Evolutionary conservation across 2,797 vertebrate genomes (phyloP), one percentile per base, ranked within the genome.

Genomic region (Hippocampus kuda): DNA sequence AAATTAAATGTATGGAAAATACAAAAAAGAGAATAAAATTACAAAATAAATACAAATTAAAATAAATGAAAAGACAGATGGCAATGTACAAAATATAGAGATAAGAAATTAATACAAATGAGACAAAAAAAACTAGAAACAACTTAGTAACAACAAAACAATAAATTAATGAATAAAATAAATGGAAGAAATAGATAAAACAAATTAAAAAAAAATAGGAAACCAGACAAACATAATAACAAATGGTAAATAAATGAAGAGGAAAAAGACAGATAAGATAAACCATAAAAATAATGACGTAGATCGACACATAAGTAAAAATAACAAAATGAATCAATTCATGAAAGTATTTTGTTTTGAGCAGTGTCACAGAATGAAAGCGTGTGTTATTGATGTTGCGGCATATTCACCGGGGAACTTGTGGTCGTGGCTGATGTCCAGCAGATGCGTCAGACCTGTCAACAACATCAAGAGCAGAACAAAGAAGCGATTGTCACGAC

Each of bases 351-450:
- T 34, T 9, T 61, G 18, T 20, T 51, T 8, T 61, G 30, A 30
- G 15, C 57, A 59, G 1, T 16, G n/a, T 24, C 53, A 24, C 53
- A 12, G 22, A 54, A 54, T 18, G 27, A 16, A 59, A 34, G 16
- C 27, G 53, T n/a, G 38, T 65, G 24, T 65, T 9, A 66, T 72
- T 66, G 70, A 63, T 61, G 15, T 48, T 34, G 48, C 63, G 30
- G n/a, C 56, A 69, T 81, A 90, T 89, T 94, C 87, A 98, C 97
- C 92, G 75, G 97, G 97, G 87, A 96, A 99, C 81, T 97, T 94
- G 85, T 92, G 92, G 2, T 97, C 94, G 0, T 94, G 91, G 86
- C 97, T 98, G 85, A 99, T 88, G 68, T 95, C 94, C 83, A 99
- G 91, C 66, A 99, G 90, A 76, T 92, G 94, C 72, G 89, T 93